phyloP scores from a whole-genome alignment of 2,888 invertebrate species.

The Halictus ligatus region DNA sequence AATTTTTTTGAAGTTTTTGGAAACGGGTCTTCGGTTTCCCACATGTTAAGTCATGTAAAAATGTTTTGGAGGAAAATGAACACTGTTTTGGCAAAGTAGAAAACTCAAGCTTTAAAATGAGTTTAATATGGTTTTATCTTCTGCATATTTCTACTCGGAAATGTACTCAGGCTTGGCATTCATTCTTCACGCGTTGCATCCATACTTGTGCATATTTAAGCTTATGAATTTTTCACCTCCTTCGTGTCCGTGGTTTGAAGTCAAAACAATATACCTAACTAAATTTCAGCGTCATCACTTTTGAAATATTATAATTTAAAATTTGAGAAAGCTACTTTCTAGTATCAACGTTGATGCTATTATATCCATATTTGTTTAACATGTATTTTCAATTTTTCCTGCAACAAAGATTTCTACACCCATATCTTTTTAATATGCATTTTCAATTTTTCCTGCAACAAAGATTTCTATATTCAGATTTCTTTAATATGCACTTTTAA shows the following conservation, averaged over 20 bases:
- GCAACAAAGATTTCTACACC: not conserved
- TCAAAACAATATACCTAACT: not conserved
- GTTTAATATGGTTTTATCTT: not conserved
- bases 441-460: too few species aligned
- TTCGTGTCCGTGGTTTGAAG: not conserved
- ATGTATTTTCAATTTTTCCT: not conserved
- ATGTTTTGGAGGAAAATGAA: too few species aligned
- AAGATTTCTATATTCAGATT: too few species aligned
- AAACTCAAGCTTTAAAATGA: too few species aligned
- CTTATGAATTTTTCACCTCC: not conserved
- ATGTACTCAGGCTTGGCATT: not conserved
- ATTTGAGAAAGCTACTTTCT: not conserved
- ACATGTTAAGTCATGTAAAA: too few species aligned
- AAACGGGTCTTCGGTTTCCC: too few species aligned
- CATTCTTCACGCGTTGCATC: slow-evolving; percentile 2
- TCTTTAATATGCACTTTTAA: too few species aligned
- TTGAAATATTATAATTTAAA: not conserved
- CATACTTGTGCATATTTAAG: not conserved
- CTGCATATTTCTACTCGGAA: not conserved
- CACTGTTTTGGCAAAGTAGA: too few species aligned
- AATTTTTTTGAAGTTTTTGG: too few species aligned
- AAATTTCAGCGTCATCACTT: not conserved
- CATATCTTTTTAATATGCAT: too few species aligned
- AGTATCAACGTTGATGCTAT: not conserved
- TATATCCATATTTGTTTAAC: not conserved